Evolutionary conservation across 2,888 invertebrate species (phyloP), one percentile per base, ranked within the genome.

Genomic region (Dione vanillae): DNA sequence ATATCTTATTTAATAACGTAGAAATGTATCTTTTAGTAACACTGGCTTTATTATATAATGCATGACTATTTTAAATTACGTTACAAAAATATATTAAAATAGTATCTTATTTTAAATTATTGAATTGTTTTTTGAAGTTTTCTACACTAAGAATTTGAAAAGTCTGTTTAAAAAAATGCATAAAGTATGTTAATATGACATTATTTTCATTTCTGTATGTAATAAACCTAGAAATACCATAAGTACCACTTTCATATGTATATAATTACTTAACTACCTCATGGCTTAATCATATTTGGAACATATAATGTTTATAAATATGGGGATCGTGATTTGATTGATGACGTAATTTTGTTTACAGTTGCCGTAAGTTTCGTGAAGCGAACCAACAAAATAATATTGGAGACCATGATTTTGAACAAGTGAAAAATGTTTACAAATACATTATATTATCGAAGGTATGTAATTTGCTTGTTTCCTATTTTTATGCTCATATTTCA

Each of bases 281-380:
- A 47, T 51, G 47, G 16, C n/a, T 37, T 16, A 64, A 12, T 64
- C 37, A 40, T 43, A 37, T 45, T 54, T 67, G 75, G 76, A 77
- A 76, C 74, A 65, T 35, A 27, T 51, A 41, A 70, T 79, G 75
- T 82, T 82, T 81, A 77, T 76, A 81, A 82, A 82, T 74, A 76
- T 54, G 27, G 69, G 61, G 67, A 67, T 45, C n/a, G 65, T 40
- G 37, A 56, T 27, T 45, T 61, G 61, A 59, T 59, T 43, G 9
- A 59, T 61, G 40, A 47, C 14, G 62, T 45, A 43, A 16, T 65
- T 70, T 69, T 81, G 78, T 81, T 81, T 79, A 79, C 77, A 82
- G 81, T 75, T 82, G 81, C 70, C 72, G 73, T 64, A 72, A 67
- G 43, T 61, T 69, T 43, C 70, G 59, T 49, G 41, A 41, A 11